Conservation (phyloP, 2,888 invertebrate species). For the Phengaris alcon region DNA sequence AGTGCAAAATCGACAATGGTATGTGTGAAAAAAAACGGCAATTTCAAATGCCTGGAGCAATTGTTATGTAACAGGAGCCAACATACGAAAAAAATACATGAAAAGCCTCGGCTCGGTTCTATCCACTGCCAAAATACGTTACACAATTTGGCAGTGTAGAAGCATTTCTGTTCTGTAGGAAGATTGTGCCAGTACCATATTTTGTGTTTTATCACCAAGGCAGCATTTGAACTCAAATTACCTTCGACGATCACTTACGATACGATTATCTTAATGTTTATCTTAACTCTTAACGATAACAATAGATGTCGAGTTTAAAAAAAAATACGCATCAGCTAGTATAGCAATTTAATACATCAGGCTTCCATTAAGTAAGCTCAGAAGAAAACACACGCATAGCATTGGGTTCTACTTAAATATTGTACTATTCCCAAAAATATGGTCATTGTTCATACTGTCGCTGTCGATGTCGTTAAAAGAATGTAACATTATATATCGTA, state of each 20-base stretch:
- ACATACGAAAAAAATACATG: not conserved
- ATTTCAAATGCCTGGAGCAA: too few species aligned
- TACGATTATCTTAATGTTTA: conserved; percentile 33
- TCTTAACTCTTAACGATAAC: conserved; percentile 27
- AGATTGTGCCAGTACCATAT: not conserved
- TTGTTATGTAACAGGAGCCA: not conserved
- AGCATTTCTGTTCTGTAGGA: not conserved
- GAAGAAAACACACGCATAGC: too few species aligned
- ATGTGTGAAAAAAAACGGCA: too few species aligned
- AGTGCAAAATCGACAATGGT: too few species aligned
- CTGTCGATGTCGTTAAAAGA: too few species aligned
- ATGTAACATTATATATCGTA: too few species aligned
- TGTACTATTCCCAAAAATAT: too few species aligned
- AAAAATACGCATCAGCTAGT: not conserved
- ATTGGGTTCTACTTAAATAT: too few species aligned
- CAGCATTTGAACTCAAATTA: not conserved
- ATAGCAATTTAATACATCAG: too few species aligned
- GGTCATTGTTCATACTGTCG: too few species aligned
- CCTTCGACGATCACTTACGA: conserved; percentile 29
- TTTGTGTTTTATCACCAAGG: not conserved
- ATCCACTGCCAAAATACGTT: not conserved
- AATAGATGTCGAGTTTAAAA: not conserved
- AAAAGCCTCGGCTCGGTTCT: not conserved
- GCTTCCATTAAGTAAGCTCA: too few species aligned
- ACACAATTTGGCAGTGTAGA: not conserved